phyloP scores from a whole-genome alignment of 1,140 invertebrate genomes.

The Drosophila ficusphila region DNA sequence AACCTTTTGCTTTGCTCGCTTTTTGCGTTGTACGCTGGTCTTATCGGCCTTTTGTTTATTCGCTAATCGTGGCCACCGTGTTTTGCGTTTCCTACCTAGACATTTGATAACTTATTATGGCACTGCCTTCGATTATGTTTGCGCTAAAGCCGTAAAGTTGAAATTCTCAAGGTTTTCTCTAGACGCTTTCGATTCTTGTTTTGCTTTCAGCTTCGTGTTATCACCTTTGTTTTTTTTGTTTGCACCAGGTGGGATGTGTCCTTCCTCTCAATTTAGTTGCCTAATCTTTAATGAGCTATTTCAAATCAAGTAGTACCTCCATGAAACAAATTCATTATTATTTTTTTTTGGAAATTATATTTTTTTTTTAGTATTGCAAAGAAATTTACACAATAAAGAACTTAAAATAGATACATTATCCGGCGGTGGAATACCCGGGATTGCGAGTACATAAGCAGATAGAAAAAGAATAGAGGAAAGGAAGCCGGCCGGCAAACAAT shows the following conservation, averaged over 20 bases:
- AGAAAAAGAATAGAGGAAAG: neutral
- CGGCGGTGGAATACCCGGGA: too few species aligned
- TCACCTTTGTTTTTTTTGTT: slow-evolving; percentile 24
- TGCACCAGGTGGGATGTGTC: slow-evolving; percentile 6
- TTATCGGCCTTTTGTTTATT: slow-evolving; percentile 46
- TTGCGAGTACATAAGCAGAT: neutral
- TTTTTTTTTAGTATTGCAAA: too few species aligned
- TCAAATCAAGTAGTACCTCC: too few species aligned
- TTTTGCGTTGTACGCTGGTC: slow-evolving; percentile 23
- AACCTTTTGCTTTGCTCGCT: slow-evolving; percentile 33
- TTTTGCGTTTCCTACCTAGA: slow-evolving; percentile 40
- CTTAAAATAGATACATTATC: neutral
- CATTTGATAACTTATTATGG: slow-evolving; percentile 58
- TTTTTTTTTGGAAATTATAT: too few species aligned
- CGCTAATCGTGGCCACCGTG: slow-evolving; percentile 28
- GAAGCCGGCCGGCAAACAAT: slow-evolving; percentile 3
- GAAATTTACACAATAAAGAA: neutral
- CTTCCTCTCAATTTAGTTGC: slow-evolving; percentile 3
- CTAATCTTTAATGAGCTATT: too few species aligned
- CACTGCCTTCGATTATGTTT: slow-evolving; percentile 22
- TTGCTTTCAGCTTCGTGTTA: slow-evolving; percentile 50
- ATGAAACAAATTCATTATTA: too few species aligned
- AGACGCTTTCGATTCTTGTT: slow-evolving; percentile 53
- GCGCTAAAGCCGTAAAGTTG: slow-evolving; percentile 9
- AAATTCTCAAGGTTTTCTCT: slow-evolving; percentile 52